Evolutionary conservation across 1,140 invertebrate genomes (phyloP), one percentile per base, ranked within the genome.

Genomic region (Trachymyrmex septentrionalis): DNA sequence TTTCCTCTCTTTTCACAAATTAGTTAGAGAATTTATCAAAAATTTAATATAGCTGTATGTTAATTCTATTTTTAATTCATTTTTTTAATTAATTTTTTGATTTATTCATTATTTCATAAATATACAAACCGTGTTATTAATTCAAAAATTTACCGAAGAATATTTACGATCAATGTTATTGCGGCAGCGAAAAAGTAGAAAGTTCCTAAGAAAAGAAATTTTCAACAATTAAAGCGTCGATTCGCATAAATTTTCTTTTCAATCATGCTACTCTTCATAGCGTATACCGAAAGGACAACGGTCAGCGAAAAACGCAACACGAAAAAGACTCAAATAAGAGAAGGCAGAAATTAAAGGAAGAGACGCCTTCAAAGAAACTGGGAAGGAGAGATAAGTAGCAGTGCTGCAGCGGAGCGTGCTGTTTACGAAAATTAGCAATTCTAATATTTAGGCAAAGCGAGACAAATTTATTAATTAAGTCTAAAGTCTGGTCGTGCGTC

Each of bases 341-440:
- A 67, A 57, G 63, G 64, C n/a, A 64, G 48, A 30, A 64, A 50
- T 67, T 57, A 53, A 78, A 86, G 50, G 59, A 66, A 61, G 34
- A 69, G 57, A 77, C 19, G 64, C 55, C 50, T 48, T 44, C 76
- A 85, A 72, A 86, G 66, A 48, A 61, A 69, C 53, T 12, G 48
- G 59, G 59, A 78, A 50, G 30, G 61, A 48, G n/a, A 27, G 86
- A 12, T 21, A 16, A 59, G 80, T 66, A 44, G 30, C 24, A n/a
- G n/a, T 34, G n/a, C 38, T 66, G 34, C 86, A 50, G n/a, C 12
- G 66, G 84, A 84, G 81, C 81, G 63, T 57, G 63, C 85, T 90
- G 86, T 92, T 93, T 93, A 93, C 91, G 61, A 57, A 88, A 87
- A 92, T 93, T 91, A 92, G 91, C 89, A 93, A 92, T 93, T 93